Conservation (phyloP, 1,140 invertebrate species). For the Aleiodes sp. region DNA sequence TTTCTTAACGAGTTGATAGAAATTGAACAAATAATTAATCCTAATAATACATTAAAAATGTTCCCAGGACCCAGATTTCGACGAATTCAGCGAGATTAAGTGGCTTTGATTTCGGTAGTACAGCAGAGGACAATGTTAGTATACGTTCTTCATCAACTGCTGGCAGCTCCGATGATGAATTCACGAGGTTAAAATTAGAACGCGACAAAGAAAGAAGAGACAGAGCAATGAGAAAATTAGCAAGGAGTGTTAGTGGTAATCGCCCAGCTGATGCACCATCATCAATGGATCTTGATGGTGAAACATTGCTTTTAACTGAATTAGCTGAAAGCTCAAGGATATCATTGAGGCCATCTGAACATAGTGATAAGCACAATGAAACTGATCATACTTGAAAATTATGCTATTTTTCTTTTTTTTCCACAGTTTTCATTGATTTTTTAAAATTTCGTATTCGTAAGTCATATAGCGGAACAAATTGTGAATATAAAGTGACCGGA, state of each 20-base stretch:
- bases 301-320: slow-evolving; percentile 48
- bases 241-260: slow-evolving; percentile 61
- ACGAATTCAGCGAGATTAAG: slow-evolving; percentile 44
- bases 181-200: slow-evolving; percentile 65
- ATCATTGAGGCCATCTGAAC: slow-evolving; percentile 18
- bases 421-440: too few species aligned
- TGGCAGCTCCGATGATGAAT: slow-evolving; percentile 63
- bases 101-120: slow-evolving; percentile 39
- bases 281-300: slow-evolving; percentile 42
- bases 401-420: too few species aligned
- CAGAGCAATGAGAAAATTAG: slow-evolving; percentile 62
- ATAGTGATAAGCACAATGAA: slow-evolving; percentile 3
- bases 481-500: too few species aligned
- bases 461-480: too few species aligned
- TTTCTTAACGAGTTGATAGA: too few species aligned
- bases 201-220: slow-evolving; percentile 64
- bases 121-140: slow-evolving; percentile 42
- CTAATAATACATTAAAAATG: too few species aligned
- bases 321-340: slow-evolving; percentile 45
- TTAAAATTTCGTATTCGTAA: too few species aligned
- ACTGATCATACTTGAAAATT: too few species aligned
- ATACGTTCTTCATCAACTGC: slow-evolving; percentile 34
- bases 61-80: too few species aligned
- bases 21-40: too few species aligned
- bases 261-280: slow-evolving; percentile 21